Base-by-base conservation (phyloP, 1,140 invertebrate species). In the Eriosoma lanigerum region DNA sequence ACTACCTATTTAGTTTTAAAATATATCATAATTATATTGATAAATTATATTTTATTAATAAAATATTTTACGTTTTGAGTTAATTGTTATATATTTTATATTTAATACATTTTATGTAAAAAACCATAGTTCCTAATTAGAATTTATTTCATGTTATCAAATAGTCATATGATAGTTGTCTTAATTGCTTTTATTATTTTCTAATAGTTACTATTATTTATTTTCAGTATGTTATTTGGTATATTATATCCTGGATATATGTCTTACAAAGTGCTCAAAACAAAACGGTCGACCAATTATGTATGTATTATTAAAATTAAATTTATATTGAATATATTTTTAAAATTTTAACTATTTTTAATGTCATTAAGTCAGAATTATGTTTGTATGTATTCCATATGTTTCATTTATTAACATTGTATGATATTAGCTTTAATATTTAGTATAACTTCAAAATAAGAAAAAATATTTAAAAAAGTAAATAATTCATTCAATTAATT, bases 161-260 rank as follows among this genome's bases (percentile, higher is more conserved):
- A 3, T 38, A 38, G 3, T 38, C 3, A 38, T 4, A 4, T 38
- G 8, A 38, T 38, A 8, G 3, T 38, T 38, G 32, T 38, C 8
- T 38, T 8, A 38, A 38, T 38, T n/a, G 1, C 26, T 9, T 26
- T 62, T 29, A 26, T 17, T 26, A 62, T 62, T 26, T 9, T 32
- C 0, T 29, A 48, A 48, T 48, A 3, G 1, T 17, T 9, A 68
- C 5, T 17, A 24, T 58, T 56, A 9, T 73, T 19, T 76, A 29
- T 58, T 78, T 78, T 78, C 38, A 78, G 75, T 19, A 60, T 78
- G 75, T 0, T 78, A 24, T 78, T 78, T 78, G 75, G 75, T 1
- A 48, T 78, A 60, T 46, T 78, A 10, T 78, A 78, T 62, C 75
- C 75, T 48, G 75, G 75, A 50, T 78, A 78, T 60, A 78, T 78